Percentiles rank a stretch among this genome's conserved stretches.
phyloP scores from a whole-genome alignment of 2,888 invertebrate species.

The Pomacea canaliculata region DNA sequence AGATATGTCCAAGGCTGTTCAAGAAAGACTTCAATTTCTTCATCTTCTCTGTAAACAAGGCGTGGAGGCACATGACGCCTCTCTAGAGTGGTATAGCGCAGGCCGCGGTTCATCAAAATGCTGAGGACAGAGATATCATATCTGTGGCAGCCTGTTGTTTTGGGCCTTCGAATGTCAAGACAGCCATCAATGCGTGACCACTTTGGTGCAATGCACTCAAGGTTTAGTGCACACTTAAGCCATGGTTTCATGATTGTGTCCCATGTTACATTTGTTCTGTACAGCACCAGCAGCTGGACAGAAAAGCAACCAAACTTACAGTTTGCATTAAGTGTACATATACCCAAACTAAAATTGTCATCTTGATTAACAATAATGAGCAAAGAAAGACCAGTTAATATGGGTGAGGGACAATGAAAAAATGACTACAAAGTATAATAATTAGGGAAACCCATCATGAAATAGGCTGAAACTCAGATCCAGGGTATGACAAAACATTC shows the following conservation, averaged over 20 bases:
- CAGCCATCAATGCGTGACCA: conserved; percentile 46
- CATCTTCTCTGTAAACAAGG: conserved; percentile 36
- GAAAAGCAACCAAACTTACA: neutral
- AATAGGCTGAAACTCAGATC: too few relatives aligned
- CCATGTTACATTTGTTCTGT: conserved; percentile 51
- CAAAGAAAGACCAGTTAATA: too few relatives aligned
- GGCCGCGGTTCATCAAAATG: conserved; percentile 51
- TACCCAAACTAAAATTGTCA: too few relatives aligned
- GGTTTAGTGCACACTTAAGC: conserved; percentile 56
- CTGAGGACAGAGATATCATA: conserved; percentile 57
- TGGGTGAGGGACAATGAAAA: too few relatives aligned
- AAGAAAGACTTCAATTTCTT: conserved; percentile 46
- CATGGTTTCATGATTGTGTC: conserved; percentile 54
- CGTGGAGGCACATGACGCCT: conserved; percentile 47
- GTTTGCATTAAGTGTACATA: neutral
- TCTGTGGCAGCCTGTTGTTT: conserved; percentile 58
- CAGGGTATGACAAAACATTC: too few relatives aligned
- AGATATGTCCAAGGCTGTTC: conserved; percentile 57
- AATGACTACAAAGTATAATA: too few relatives aligned
- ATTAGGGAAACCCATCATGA: too few relatives aligned
- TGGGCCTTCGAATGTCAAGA: conserved; percentile 51
- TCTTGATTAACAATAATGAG: too few relatives aligned
- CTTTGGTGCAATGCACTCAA: conserved; percentile 49
- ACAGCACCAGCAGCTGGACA: conserved; percentile 47
- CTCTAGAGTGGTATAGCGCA: conserved; percentile 42